Evolutionary conservation across 1,140 invertebrate species (phyloP), one percentile per base, ranked within the genome.

Genomic region (Pseudomyrmex pallidus): DNA sequence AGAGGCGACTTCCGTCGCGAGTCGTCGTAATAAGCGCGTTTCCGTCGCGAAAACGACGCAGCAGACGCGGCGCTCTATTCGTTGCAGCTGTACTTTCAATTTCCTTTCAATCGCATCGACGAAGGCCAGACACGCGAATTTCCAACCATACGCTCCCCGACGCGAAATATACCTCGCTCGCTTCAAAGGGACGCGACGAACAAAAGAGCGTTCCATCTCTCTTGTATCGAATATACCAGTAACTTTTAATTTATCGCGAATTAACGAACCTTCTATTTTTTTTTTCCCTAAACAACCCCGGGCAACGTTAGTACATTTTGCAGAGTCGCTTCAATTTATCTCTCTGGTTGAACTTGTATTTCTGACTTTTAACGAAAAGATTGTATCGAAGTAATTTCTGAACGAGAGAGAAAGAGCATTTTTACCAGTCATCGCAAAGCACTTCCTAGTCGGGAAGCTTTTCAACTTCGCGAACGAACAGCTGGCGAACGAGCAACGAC

Each of bases 71-170:
- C 46, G 61, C 54, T 80, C 44, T 57, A 80, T 50, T 52, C 63
- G 63, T 68, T 78, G 20, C 76, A 80, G 44, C 67, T 80, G 66
- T 72, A 72, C 77, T 80, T 80, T 80, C 77, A 80, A 80, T 80
- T 80, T 80, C 77, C 77, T 80, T 80, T 80, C 77, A 80, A 70
- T 61, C 66, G 56, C 76, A 72, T 70, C 66, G 52, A 80, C 66
- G 66, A 72, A 80, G 76, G 66, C 66, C 54, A 73, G 70, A 72
- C 78, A 82, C 67, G 78, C 68, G 4, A 82, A 56, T 62, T 64
- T 64, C 48, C 25, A 77, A 48, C 25, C 25, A 35, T 0, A 2
- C 13, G 17, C 44, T 57, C 2, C 54, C 17, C n/a, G 5, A 48
- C 25, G 46, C 57, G 8, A 76, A 63, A 35, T 35, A 25, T 54